These are phyloP conservation scores for Mola mola DNA, from an alignment of 2,113 vertebrate genomes.

Conservation along the genomic window DNA sequence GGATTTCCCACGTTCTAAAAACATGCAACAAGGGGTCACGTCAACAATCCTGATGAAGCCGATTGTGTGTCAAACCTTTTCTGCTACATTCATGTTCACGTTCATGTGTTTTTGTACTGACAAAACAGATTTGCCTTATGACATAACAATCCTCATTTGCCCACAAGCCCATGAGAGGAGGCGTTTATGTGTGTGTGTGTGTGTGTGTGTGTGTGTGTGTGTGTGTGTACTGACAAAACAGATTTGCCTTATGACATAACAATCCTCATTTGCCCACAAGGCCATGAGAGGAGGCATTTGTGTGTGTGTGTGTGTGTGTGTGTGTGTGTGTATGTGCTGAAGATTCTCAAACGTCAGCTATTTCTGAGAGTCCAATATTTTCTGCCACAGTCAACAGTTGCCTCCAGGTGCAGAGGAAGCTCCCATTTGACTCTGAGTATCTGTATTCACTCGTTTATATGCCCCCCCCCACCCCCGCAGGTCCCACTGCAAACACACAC, in stretches of 20 bases:
- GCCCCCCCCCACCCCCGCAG: conserved; percentile 8
- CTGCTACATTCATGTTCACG: too few species aligned
- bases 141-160: too few species aligned
- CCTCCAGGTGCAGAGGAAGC: conserved; percentile 59
- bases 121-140: too few species aligned
- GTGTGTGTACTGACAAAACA: not conserved
- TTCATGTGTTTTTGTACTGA: too few species aligned
- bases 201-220: not conserved
- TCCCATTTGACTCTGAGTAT: conserved; percentile 59
- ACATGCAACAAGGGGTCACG: too few species aligned
- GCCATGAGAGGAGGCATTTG: not conserved
- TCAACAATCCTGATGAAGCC: too few species aligned
- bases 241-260: too few species aligned
- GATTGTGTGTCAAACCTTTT: too few species aligned
- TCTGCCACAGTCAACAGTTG: conserved; percentile 67
- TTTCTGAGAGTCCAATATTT: conserved; percentile 65
- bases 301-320: conserved; percentile 14
- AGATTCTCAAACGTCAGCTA: conserved; percentile 60
- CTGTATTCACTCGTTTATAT: conserved; percentile 9
- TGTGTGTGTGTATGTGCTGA: conserved; percentile 16
- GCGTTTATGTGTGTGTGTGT: not conserved
- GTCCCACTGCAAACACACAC: conserved; percentile 17
- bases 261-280: conserved; percentile 27
- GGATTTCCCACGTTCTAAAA: too few species aligned
- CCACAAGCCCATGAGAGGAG: too few species aligned